These are phyloP conservation scores for Morone chrysops DNA, from an alignment of 2,113 vertebrate species.

Conservation along the genomic window DNA sequence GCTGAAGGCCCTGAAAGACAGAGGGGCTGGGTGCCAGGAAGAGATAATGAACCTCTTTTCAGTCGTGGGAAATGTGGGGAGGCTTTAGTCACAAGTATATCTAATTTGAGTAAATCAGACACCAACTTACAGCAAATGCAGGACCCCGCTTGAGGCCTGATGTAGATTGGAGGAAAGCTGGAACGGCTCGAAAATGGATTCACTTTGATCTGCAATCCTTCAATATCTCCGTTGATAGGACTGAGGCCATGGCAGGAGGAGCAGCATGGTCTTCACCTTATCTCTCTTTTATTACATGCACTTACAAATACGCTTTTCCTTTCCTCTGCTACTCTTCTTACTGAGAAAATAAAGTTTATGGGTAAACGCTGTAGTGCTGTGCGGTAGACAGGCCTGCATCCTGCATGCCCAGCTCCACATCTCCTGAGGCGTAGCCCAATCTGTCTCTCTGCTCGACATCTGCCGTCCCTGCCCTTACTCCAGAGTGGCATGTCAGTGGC, in stretches of 20 bases:
- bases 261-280: conserved; percentile 13
- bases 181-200: conserved; percentile 46
- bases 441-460: conserved; percentile 64
- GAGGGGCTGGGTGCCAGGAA: conserved; percentile 75
- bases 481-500: conserved; percentile 33
- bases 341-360: conserved; percentile 17
- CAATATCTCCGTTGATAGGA: conserved; percentile 30
- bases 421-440: conserved; percentile 55
- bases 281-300: conserved; percentile 39
- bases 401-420: conserved; percentile 23
- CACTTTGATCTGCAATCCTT: conserved; percentile 59
- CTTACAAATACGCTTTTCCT: conserved; percentile 12
- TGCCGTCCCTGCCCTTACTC: conserved; percentile 47
- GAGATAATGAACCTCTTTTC: conserved; percentile 76
- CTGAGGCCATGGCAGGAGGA: conserved; percentile 11
- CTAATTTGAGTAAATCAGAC: conserved; percentile 74
- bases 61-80: conserved; percentile 71
- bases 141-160: conserved; percentile 36
- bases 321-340: background rate
- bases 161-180: conserved; percentile 21
- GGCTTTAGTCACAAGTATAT: conserved; percentile 75
- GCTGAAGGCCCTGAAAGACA: conserved; percentile 76
- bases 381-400: conserved; percentile 8
- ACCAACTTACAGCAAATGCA: conserved; percentile 55
- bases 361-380: background rate